Evolutionary conservation across 2,888 invertebrate genomes (phyloP).

Genomic region (Lissonota sp.): DNA sequence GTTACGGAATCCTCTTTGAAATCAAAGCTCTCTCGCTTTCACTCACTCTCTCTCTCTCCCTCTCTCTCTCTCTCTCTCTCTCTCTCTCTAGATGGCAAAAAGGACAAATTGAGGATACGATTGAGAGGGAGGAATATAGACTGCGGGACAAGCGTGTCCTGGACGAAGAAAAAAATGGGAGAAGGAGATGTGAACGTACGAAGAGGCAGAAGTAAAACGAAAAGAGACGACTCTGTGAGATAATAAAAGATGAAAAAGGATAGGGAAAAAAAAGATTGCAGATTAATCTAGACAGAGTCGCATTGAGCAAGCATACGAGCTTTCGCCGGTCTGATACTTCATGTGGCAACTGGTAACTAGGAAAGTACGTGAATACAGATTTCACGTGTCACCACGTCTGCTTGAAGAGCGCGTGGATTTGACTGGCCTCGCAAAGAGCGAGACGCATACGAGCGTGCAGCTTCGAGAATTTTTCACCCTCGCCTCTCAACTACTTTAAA

Average conservation of each 20-base stretch:
- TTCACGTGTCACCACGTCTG: conserved; percentile 78
- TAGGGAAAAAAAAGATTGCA: conserved; percentile 61
- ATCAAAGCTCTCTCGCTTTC: conserved; percentile 73
- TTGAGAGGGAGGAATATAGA: conserved; percentile 50
- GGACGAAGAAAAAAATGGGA: conserved; percentile 30
- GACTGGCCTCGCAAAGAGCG: conserved; percentile 61
- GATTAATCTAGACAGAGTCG: conserved; percentile 77
- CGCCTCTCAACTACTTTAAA: conserved; percentile 68
- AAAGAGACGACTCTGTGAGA: conserved; percentile 36
- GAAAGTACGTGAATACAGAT: conserved; percentile 73
- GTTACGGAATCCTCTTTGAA: conserved; percentile 79
- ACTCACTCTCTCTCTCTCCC: no score
- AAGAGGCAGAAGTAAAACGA: conserved; percentile 36
- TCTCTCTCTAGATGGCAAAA: conserved; percentile 61
- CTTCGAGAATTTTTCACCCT: conserved; percentile 58
- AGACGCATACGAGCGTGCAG: conserved; percentile 57
- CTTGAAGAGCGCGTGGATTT: conserved; percentile 64
- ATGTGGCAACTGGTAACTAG: conserved; percentile 33
- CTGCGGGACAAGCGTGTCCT: conserved; percentile 13
- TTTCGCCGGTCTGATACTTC: conserved; percentile 49
- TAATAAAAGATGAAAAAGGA: conserved; percentile 13
- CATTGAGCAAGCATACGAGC: conserved; percentile 42
- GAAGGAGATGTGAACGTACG: conserved; percentile 41
- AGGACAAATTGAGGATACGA: conserved; percentile 51
- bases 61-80: neutral